These are phyloP conservation scores for Zingel zingel DNA, from an alignment of 2,113 vertebrate species.

Conservation along the genomic window DNA sequence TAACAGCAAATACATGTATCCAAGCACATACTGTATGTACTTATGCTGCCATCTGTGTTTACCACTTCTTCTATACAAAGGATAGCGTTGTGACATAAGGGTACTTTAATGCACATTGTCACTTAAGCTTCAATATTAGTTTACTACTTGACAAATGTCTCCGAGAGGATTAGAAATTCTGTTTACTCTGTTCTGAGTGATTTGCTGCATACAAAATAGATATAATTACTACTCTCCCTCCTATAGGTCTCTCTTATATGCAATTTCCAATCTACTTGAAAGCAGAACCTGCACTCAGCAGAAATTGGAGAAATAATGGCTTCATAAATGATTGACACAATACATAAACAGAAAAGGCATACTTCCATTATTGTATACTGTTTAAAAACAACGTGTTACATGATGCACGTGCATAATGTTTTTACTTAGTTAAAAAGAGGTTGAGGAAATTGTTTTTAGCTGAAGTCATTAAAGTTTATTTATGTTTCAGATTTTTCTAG, in stretches of 20 bases:
- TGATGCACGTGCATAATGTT: not conserved
- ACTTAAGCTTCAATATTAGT: not conserved
- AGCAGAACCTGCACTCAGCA: constrained; percentile 5
- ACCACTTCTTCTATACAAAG: not conserved
- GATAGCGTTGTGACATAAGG: not conserved
- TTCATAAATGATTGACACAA: not conserved
- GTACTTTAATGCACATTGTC: not conserved
- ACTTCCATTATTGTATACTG: not conserved
- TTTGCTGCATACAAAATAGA: constrained; percentile 6
- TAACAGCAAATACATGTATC: not conserved
- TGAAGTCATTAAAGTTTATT: constrained; percentile 24
- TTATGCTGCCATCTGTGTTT: not conserved
- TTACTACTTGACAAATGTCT: constrained; percentile 1
- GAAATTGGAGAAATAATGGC: not conserved
- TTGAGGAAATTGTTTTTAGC: constrained; percentile 12
- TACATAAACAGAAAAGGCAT: not conserved
- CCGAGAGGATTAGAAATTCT: constrained; percentile 21
- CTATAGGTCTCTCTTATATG: constrained; percentile 4
- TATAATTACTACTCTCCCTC: constrained; percentile 5
- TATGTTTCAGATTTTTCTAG: constrained; percentile 1
- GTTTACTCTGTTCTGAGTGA: constrained; percentile 10
- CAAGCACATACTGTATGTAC: not conserved
- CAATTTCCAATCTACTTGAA: constrained; percentile 25
- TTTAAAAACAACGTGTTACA: not conserved
- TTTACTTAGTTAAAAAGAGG: constrained; percentile 10